phyloP scores from a whole-genome alignment of 2,888 invertebrate species.

The Caenorhabditis sp. region DNA sequence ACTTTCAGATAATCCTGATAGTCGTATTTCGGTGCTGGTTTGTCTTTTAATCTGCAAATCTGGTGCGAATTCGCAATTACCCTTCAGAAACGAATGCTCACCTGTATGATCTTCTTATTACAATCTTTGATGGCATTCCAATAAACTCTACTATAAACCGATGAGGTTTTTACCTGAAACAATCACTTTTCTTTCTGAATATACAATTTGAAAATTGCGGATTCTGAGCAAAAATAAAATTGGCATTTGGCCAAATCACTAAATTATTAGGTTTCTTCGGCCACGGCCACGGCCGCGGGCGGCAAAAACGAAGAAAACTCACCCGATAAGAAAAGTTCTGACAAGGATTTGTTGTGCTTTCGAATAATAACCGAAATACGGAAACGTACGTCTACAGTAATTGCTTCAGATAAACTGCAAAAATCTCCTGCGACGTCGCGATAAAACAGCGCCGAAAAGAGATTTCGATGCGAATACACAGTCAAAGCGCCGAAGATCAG shows the following conservation, averaged over 20 bases:
- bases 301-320: background rate
- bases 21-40: slow-evolving; percentile 22
- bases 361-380: too few relatives aligned
- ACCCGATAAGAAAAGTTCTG: too few relatives aligned
- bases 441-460: too few relatives aligned
- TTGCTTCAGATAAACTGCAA: too few relatives aligned
- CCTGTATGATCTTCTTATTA: slow-evolving; percentile 37
- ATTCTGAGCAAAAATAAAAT: background rate
- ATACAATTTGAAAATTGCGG: slow-evolving; percentile 15
- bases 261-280: slow-evolving; percentile 2
- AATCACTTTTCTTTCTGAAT: background rate
- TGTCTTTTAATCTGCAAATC: slow-evolving; percentile 38
- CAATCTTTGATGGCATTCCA: slow-evolving; percentile 8
- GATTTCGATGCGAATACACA: too few relatives aligned
- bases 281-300: slow-evolving; percentile 2
- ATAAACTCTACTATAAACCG: background rate
- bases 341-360: too few relatives aligned
- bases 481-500: background rate
- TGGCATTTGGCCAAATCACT: slow-evolving; percentile 27
- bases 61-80: too few relatives aligned
- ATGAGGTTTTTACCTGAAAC: background rate
- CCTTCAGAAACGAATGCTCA: slow-evolving; percentile 2
- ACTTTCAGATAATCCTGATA: slow-evolving; percentile 27
- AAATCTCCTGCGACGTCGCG: too few relatives aligned
- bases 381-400: too few relatives aligned